A percentile compares a stretch with the other conserved stretches of the same genome.
phyloP scores from a whole-genome alignment of 2,888 invertebrate species.

The Odontomyia ornata region DNA sequence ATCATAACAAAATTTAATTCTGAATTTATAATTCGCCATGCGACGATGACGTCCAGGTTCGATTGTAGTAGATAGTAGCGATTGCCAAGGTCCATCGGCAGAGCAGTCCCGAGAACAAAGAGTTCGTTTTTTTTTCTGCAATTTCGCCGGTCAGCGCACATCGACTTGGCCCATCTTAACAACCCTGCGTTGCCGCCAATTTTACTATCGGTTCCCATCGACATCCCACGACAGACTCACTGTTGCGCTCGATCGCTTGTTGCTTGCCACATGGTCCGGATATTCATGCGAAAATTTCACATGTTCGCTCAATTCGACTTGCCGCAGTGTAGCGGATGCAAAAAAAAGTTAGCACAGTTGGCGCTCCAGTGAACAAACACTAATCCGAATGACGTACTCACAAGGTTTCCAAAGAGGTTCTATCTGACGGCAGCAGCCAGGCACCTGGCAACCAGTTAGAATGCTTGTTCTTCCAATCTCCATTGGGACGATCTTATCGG shows the following conservation, averaged over 20 bases:
- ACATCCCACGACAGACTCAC: background rate
- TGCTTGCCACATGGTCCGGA: slow-evolving; percentile 23
- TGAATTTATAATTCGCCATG: too few species aligned
- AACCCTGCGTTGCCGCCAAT: slow-evolving; percentile 17
- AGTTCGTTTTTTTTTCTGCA: too few species aligned
- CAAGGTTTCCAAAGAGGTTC: background rate
- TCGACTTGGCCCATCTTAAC: too few species aligned
- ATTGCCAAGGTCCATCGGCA: too few species aligned
- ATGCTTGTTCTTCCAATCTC: background rate
- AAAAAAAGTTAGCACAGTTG: background rate
- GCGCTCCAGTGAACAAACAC: background rate
- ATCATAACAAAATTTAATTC: background rate
- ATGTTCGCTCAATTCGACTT: slow-evolving; percentile 6
- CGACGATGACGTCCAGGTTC: too few species aligned
- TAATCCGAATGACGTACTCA: background rate
- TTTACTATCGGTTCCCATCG: background rate
- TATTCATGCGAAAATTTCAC: background rate
- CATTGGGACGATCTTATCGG: too few species aligned
- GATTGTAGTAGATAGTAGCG: too few species aligned
- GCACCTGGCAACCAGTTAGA: slow-evolving; percentile 17
- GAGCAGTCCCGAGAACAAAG: too few species aligned
- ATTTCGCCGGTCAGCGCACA: too few species aligned
- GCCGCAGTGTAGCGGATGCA: background rate
- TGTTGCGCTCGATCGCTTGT: background rate
- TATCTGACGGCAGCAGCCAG: background rate